Conservation (phyloP, 1,140 invertebrate species). For the Pogonomyrmex californicus region DNA sequence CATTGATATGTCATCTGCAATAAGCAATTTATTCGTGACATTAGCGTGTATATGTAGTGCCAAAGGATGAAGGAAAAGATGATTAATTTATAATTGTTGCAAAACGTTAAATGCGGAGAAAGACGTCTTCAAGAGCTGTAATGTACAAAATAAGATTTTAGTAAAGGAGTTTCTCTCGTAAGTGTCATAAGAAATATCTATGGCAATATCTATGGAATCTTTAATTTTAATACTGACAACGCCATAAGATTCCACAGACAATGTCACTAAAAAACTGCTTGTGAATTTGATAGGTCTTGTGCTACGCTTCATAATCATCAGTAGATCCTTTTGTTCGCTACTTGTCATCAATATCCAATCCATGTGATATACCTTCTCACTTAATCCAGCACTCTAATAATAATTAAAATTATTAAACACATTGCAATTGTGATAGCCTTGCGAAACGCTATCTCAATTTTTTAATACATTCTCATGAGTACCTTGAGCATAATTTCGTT, state of each 20-base stretch:
- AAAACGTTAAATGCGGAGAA: conserved; percentile 63
- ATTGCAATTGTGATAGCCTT: neutral
- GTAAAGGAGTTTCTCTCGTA: neutral
- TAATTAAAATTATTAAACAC: neutral
- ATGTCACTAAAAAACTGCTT: conserved; percentile 30
- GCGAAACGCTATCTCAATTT: neutral
- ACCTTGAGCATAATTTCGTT: conserved; percentile 41
- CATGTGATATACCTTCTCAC: neutral
- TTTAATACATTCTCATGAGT: neutral
- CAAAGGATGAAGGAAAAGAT: neutral
- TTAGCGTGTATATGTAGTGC: neutral
- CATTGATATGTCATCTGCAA: neutral
- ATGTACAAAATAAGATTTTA: conserved; percentile 18
- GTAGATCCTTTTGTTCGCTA: neutral
- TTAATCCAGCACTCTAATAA: conserved; percentile 3
- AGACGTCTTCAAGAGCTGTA: conserved; percentile 60
- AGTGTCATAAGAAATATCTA: neutral
- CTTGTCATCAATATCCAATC: conserved; percentile 2
- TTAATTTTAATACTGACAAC: conserved; percentile 46
- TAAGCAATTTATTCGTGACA: neutral
- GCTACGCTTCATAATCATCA: conserved; percentile 56
- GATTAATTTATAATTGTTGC: conserved; percentile 45
- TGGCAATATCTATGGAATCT: neutral
- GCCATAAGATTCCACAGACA: conserved; percentile 42
- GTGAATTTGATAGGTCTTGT: conserved; percentile 52